Evolutionary conservation across 1,140 invertebrate species (phyloP).

Genomic region (Diachasmimorpha longicaudata): DNA sequence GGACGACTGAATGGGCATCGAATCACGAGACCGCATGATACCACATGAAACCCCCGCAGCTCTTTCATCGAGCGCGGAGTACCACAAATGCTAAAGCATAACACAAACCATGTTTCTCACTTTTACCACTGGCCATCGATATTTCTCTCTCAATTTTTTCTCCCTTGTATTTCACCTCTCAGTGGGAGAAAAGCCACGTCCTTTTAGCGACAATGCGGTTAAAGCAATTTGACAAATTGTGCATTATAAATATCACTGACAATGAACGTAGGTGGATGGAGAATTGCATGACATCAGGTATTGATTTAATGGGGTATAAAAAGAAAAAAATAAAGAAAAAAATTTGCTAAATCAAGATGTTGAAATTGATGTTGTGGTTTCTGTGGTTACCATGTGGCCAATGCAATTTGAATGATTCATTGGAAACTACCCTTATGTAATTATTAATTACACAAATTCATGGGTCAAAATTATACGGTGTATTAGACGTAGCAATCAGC

Average conservation of each 20-base stretch:
- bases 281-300: not conserved
- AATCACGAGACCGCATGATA: constrained; percentile 46
- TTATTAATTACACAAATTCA: not conserved
- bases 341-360: not conserved
- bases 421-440: not conserved
- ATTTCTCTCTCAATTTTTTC: not conserved
- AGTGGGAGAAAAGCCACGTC: constrained; percentile 23
- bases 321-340: not conserved
- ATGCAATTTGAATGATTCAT: not conserved
- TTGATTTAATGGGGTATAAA: not conserved
- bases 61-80: constrained; percentile 31
- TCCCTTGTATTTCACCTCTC: not conserved
- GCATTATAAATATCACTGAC: constrained; percentile 43
- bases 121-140: not conserved
- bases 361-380: not conserved
- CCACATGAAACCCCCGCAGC: not conserved
- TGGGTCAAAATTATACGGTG: constrained; percentile 45
- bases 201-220: constrained; percentile 48
- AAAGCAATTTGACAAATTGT: constrained; percentile 45
- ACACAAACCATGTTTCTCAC: constrained; percentile 15
- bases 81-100: constrained; percentile 40
- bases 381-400: not conserved
- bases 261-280: not conserved
- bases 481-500: constrained; percentile 39
- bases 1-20: constrained; percentile 51